phyloP scores from a whole-genome alignment of 1,140 invertebrate genomes.

The Chrysomallon squamiferum region DNA sequence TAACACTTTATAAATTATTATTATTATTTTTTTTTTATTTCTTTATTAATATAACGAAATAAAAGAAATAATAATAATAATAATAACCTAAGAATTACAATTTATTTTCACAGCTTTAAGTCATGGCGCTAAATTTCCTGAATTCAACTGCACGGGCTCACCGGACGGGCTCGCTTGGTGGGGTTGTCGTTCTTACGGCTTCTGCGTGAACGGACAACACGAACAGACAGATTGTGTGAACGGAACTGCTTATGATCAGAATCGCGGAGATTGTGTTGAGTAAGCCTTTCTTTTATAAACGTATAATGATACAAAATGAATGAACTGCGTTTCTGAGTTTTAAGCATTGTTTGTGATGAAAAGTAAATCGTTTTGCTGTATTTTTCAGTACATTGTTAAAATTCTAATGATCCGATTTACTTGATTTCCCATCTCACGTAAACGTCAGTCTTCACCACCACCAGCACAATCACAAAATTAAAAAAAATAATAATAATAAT shows the following conservation, averaged over 20 bases:
- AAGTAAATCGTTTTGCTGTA: background rate
- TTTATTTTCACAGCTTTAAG: background rate
- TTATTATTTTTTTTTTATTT: no score
- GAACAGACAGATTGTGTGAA: constrained; percentile 22
- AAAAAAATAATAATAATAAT: no score
- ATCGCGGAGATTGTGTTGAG: constrained; percentile 3
- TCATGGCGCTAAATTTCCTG: background rate
- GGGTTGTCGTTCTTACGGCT: constrained; percentile 24
- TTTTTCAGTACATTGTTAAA: background rate
- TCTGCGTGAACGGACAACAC: constrained; percentile 26
- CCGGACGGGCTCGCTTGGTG: constrained; percentile 18
- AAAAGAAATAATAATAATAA: no score
- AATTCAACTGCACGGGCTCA: constrained; percentile 15
- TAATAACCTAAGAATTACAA: no score
- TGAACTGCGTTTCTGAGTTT: background rate
- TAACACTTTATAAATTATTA: no score
- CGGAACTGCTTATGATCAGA: constrained; percentile 16
- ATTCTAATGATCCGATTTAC: background rate
- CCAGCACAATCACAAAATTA: no score
- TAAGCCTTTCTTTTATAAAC: constrained; percentile 10
- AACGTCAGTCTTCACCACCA: no score
- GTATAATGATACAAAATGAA: background rate
- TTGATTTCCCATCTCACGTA: no score
- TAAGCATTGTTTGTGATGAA: background rate
- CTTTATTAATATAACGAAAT: no score